phyloP scores from a whole-genome alignment of 2,888 invertebrate species.

The Acrocyrtus sp. region DNA sequence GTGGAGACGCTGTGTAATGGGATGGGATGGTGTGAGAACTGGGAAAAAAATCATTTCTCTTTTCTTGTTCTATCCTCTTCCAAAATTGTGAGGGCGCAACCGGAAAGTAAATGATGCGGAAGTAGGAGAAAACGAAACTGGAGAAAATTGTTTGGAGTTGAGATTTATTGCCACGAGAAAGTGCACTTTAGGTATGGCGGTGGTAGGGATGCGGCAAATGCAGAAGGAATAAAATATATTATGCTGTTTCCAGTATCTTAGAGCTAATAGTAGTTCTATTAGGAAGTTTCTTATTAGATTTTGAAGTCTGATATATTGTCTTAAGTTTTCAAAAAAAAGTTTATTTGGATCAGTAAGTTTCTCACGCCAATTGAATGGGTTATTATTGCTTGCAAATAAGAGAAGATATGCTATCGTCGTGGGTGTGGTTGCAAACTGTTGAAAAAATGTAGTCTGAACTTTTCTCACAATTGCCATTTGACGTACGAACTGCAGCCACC shows the following conservation, averaged over 20 bases:
- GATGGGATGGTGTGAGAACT: background rate
- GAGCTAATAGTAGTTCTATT: background rate
- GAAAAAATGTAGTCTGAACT: too few relatives aligned
- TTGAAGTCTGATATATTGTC: background rate
- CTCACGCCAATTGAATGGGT: too few relatives aligned
- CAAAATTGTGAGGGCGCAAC: background rate
- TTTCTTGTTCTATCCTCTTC: background rate
- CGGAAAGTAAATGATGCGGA: conserved; percentile 26
- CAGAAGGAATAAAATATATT: background rate
- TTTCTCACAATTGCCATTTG: too few relatives aligned
- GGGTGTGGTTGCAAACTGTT: too few relatives aligned
- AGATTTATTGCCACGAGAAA: conserved; percentile 3
- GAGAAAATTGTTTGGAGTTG: background rate
- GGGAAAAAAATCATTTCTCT: background rate
- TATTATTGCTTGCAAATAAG: too few relatives aligned
- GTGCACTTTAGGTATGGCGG: background rate
- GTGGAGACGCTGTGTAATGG: background rate
- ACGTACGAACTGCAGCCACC: too few relatives aligned
- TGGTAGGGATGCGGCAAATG: background rate
- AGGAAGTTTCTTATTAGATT: background rate
- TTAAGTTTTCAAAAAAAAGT: too few relatives aligned
- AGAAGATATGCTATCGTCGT: too few relatives aligned
- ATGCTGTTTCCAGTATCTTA: background rate
- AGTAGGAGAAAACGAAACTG: background rate
- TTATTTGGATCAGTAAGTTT: too few relatives aligned